Conservation (phyloP, 2,888 invertebrate genomes). For the Lithophane semibrunnea region DNA sequence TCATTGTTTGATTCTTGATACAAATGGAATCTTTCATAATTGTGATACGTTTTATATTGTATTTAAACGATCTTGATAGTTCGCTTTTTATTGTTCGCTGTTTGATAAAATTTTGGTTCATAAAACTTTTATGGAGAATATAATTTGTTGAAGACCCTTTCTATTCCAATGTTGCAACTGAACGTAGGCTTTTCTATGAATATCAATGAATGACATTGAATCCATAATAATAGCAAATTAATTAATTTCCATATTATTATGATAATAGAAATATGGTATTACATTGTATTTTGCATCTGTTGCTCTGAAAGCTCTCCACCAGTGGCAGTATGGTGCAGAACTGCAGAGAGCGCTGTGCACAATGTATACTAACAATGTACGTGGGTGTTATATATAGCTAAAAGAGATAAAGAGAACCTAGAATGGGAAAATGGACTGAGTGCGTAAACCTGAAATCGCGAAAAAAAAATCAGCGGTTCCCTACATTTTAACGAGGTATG, state of each 20-base stretch:
- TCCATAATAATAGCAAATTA: background rate
- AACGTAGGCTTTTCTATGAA: constrained; percentile 14
- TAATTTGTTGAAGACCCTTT: constrained; percentile 8
- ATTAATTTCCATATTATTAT: background rate
- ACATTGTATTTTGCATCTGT: background rate
- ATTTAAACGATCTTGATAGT: constrained; percentile 8
- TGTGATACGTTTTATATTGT: constrained; percentile 5
- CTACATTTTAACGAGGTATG: too few relatives aligned
- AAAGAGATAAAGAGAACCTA: background rate
- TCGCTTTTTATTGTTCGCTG: constrained; percentile 17
- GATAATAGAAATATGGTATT: background rate
- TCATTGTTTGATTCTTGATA: constrained; percentile 9
- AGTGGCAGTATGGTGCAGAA: background rate
- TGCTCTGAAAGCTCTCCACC: background rate
- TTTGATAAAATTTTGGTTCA: background rate
- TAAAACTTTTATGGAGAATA: constrained; percentile 4
- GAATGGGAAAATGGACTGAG: background rate
- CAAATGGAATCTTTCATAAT: constrained; percentile 25
- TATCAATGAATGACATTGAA: constrained; percentile 18
- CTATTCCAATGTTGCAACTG: constrained; percentile 5
- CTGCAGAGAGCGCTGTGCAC: too few relatives aligned
- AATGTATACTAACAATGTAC: too few relatives aligned
- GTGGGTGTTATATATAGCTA: background rate
- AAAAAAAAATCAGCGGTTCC: too few relatives aligned
- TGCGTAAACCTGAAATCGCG: too few relatives aligned